A percentile compares a stretch with the other conserved stretches of the same genome.
These are phyloP conservation scores for Choloepus didactylus DNA, from an alignment of 2,797 vertebrate genomes.

Conservation along the genomic window DNA sequence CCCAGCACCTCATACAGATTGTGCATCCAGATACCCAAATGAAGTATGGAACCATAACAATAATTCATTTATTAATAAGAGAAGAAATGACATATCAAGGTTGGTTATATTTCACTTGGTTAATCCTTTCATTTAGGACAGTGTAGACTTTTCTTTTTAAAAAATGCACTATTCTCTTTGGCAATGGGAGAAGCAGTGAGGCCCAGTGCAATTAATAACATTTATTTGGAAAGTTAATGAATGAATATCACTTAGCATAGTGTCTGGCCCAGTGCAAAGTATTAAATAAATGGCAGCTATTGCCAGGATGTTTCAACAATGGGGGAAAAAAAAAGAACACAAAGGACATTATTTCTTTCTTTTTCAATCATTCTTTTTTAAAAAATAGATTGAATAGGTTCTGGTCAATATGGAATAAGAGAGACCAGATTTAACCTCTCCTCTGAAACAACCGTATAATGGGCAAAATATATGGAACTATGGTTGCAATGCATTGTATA, in stretches of 20 bases:
- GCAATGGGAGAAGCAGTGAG: not conserved
- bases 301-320: not conserved
- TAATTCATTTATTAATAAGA: not conserved
- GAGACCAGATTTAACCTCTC: not conserved
- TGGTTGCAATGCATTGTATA: not conserved
- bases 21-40: not conserved
- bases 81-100: not conserved
- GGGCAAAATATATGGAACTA: not conserved
- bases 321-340: not conserved
- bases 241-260: not conserved
- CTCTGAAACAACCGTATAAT: not conserved
- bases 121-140: not conserved
- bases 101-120: not conserved
- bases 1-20: not conserved
- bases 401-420: not conserved
- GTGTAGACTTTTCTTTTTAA: not conserved
- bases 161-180: constrained; percentile 28
- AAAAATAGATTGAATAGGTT: not conserved
- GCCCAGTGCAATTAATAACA: not conserved
- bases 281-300: not conserved
- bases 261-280: not conserved
- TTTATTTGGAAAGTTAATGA: constrained; percentile 47
- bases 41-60: not conserved
- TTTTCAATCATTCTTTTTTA: not conserved
- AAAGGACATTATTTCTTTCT: not conserved